phyloP scores from a whole-genome alignment of 2,113 vertebrate species.

The Pachyramphus minor region DNA sequence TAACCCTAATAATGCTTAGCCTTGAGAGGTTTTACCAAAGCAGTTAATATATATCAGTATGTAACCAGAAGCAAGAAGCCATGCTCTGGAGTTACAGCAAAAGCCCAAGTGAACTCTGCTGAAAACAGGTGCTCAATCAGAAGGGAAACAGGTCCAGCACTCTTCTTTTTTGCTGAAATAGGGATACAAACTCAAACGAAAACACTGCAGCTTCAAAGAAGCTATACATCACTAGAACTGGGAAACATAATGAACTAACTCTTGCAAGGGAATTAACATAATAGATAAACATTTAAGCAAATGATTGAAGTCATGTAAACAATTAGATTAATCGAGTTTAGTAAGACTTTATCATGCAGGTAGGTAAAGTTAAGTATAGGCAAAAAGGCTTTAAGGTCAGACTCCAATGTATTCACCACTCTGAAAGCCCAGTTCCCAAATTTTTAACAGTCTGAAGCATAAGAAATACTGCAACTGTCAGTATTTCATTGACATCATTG shows the following conservation, averaged over 20 bases:
- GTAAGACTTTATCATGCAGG: neutral
- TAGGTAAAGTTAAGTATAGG: neutral
- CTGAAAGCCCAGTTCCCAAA: neutral
- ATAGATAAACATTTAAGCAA: neutral
- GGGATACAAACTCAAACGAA: neutral
- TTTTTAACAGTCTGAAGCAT: neutral
- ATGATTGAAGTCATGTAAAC: neutral
- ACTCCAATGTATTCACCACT: neutral
- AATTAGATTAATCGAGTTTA: neutral
- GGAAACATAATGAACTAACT: neutral
- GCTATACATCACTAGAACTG: neutral
- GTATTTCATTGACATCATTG: neutral
- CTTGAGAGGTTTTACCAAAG: neutral
- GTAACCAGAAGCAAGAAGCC: neutral
- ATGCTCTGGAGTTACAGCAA: neutral
- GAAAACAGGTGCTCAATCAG: neutral
- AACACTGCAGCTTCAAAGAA: neutral
- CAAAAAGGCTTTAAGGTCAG: neutral
- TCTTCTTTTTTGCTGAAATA: neutral
- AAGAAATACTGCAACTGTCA: neutral
- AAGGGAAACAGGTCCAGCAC: neutral
- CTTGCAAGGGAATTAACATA: neutral
- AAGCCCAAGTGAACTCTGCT: neutral
- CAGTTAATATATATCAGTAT: neutral
- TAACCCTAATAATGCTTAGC: neutral